Evolutionary conservation across 2,888 invertebrate species (phyloP).

Genomic region (Prenolepis imparis): DNA sequence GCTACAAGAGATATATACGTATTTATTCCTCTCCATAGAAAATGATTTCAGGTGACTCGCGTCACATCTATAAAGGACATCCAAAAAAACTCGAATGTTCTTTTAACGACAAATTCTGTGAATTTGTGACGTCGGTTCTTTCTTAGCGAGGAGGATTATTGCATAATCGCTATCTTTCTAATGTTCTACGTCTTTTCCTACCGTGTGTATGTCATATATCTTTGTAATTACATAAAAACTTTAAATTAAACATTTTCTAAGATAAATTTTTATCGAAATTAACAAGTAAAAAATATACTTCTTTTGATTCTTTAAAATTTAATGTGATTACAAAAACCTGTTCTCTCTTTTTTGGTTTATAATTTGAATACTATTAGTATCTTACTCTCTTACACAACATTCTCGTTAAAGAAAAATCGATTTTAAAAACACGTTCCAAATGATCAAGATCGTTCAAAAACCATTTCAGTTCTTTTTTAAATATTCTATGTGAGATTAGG

Average conservation of each 20-base stretch:
- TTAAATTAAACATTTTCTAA: neutral
- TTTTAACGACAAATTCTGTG: neutral
- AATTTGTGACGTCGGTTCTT: neutral
- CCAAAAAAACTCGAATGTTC: neutral
- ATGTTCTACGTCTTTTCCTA: neutral
- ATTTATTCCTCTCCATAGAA: neutral
- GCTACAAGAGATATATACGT: neutral
- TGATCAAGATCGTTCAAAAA: neutral
- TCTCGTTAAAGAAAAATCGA: neutral
- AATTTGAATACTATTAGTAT: neutral
- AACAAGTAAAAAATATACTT: neutral
- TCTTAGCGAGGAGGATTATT: neutral
- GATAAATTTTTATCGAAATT: neutral
- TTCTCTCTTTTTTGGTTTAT: neutral
- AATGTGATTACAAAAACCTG: too few species aligned
- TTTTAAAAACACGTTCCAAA: neutral
- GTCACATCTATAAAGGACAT: neutral
- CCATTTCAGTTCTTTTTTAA: neutral
- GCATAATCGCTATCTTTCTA: neutral
- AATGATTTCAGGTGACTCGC: constrained; percentile 3
- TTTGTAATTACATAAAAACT: neutral
- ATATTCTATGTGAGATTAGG: neutral
- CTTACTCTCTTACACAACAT: neutral
- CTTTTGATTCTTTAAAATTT: neutral
- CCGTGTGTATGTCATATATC: neutral